These are phyloP conservation scores for Boulengeromyrus knoepffleri DNA, from an alignment of 2,113 vertebrate genomes.

Conservation along the genomic window DNA sequence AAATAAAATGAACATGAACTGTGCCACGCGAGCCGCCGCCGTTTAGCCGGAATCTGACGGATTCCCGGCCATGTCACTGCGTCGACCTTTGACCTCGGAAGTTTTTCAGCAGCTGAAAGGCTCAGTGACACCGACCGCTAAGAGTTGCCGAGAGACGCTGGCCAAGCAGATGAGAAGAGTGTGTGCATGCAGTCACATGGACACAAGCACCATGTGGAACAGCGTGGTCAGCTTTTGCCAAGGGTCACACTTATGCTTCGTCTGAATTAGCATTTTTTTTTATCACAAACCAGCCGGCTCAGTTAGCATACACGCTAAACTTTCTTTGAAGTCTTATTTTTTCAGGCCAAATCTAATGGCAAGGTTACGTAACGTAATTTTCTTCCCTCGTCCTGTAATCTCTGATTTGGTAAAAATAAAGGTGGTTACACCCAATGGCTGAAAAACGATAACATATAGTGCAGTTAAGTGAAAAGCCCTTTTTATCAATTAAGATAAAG, in stretches of 20 bases:
- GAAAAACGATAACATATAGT: conserved; percentile 32
- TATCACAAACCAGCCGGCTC: neutral
- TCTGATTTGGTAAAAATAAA: conserved; percentile 31
- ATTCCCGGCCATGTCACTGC: no score
- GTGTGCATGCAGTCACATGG: neutral
- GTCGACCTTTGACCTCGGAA: neutral
- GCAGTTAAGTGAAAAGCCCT: conserved; percentile 22
- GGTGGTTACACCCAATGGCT: conserved; percentile 35
- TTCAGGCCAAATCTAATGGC: neutral
- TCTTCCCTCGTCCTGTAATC: conserved; percentile 14
- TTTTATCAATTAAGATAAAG: conserved; percentile 36
- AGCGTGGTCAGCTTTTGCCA: neutral
- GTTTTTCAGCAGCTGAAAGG: neutral
- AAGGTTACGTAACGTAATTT: conserved; percentile 20
- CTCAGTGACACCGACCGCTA: neutral
- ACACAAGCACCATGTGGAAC: neutral
- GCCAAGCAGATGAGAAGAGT: neutral
- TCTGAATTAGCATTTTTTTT: neutral
- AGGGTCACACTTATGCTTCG: neutral
- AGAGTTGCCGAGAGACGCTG: neutral
- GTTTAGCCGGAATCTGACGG: neutral
- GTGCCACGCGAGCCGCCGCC: neutral
- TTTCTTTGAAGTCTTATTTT: conserved; percentile 11
- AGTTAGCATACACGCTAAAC: neutral
- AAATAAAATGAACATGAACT: neutral